Conservation (phyloP, 1,140 invertebrate species). For the Dinoponera quadriceps region DNA sequence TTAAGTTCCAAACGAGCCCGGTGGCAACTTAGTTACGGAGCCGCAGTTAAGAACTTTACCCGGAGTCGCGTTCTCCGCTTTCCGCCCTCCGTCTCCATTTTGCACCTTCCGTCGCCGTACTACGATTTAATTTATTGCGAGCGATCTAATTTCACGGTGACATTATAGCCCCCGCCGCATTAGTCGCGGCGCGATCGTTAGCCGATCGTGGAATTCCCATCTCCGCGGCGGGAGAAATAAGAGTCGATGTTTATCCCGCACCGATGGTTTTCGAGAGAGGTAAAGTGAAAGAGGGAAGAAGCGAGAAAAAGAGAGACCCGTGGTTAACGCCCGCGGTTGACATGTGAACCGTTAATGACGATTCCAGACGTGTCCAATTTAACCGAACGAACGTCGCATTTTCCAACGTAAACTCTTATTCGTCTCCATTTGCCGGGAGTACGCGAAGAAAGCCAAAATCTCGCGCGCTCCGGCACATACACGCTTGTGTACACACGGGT, state of each 20-base stretch:
- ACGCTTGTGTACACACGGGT: neutral
- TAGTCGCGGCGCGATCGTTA: constrained; percentile 50
- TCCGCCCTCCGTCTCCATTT: constrained; percentile 43
- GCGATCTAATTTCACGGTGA: constrained; percentile 72
- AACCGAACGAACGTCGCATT: neutral
- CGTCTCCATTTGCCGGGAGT: neutral
- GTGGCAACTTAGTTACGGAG: constrained; percentile 66
- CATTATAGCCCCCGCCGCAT: constrained; percentile 42
- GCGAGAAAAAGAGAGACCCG: too few relatives aligned
- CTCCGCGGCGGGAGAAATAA: constrained; percentile 47
- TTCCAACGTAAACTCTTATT: constrained; percentile 4
- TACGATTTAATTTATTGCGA: constrained; percentile 73
- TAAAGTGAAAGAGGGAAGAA: too few relatives aligned
- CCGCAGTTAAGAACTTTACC: constrained; percentile 73
- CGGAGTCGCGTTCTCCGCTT: constrained; percentile 21
- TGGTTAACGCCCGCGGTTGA: too few relatives aligned
- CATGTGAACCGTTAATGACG: too few relatives aligned
- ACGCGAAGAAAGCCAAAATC: neutral
- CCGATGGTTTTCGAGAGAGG: constrained; percentile 10
- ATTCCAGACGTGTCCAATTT: neutral
- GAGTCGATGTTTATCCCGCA: constrained; percentile 28
- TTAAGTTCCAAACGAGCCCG: constrained; percentile 68
- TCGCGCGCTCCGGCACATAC: neutral
- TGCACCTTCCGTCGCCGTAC: constrained; percentile 26
- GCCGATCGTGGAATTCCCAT: constrained; percentile 55